Evolutionary conservation across 2,888 invertebrate species (phyloP).

Genomic region (Lymantria monacha): DNA sequence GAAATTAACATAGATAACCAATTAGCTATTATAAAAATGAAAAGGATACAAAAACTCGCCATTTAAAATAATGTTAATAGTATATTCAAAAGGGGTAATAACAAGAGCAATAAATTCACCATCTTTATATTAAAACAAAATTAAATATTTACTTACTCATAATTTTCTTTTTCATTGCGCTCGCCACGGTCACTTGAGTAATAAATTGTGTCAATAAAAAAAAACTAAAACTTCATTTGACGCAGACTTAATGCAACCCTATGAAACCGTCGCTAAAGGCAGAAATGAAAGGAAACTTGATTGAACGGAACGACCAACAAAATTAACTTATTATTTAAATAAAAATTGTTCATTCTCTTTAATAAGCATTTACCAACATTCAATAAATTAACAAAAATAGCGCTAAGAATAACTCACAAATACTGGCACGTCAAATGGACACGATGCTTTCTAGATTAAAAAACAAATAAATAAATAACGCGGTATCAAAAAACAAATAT

Average conservation of each 20-base stretch:
- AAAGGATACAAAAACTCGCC: too few species aligned
- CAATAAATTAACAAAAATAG: constrained; percentile 20
- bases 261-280: constrained; percentile 32
- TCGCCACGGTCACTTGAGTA: constrained; percentile 16
- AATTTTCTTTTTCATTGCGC: constrained; percentile 32
- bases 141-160: constrained; percentile 28
- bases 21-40: too few species aligned
- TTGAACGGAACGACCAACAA: constrained; percentile 13
- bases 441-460: constrained; percentile 1
- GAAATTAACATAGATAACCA: too few species aligned
- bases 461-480: constrained; percentile 14
- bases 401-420: constrained; percentile 17
- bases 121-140: neutral
- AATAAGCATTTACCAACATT: neutral
- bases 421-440: constrained; percentile 15
- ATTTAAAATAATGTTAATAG: too few species aligned
- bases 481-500: constrained; percentile 19
- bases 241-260: constrained; percentile 24
- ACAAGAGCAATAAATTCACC: too few species aligned
- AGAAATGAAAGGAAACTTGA: constrained; percentile 25
- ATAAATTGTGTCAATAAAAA: constrained; percentile 17
- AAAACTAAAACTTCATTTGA: constrained; percentile 20
- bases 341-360: neutral
- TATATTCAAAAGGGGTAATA: too few species aligned
- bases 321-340: constrained; percentile 9